Evolutionary conservation across 2,113 vertebrate genomes (phyloP), one percentile per base, ranked within the genome.

Genomic region (Reinhardtius hippoglossoides): DNA sequence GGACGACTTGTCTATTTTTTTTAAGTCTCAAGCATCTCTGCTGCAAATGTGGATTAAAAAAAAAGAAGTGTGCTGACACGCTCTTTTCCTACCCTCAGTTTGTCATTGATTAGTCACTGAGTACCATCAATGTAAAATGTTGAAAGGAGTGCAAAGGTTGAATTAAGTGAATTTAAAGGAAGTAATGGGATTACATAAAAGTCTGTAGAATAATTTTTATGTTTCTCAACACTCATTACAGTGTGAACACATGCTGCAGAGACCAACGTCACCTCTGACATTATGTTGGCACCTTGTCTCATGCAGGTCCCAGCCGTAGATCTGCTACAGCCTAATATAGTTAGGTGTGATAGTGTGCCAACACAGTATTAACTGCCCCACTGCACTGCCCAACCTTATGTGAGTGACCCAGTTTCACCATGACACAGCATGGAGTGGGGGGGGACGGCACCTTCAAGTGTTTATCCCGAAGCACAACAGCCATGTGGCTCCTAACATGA

Each of bases 261-360:
- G 35, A 35, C 8, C n/a, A 14, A 8, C 18, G n/a, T 2, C 13
- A 76, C 67, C 76, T 82, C 37, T 84, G 67, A 81, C 64, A 73
- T 86, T 69, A 63, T 21, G 35, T 56, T 82, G 70, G 24, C 64
- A 50, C 40, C 52, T 76, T 3, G 10, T 23, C 55, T 26, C 0
- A 27, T 13, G 20, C 23, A 14, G 58, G 10, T 4, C 35, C 10
- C 8, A 1, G 3, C 7, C 15, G 10, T 50, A 16, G 16, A 18
- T 14, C 74, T 61, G 52, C 64, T 23, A 15, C 52, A 35, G 31
- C 71, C 75, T 71, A 65, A 84, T 80, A 72, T 81, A 80, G 86
- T 46, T 4, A 50, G 15, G 21, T 56, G 27, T 71, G n/a, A 40
- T 7, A 6, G 26, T 14, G n/a, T 56, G 55, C 60, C 76, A 80